Conservation (phyloP, 1,140 invertebrate genomes). For the Drosophila truncata region DNA sequence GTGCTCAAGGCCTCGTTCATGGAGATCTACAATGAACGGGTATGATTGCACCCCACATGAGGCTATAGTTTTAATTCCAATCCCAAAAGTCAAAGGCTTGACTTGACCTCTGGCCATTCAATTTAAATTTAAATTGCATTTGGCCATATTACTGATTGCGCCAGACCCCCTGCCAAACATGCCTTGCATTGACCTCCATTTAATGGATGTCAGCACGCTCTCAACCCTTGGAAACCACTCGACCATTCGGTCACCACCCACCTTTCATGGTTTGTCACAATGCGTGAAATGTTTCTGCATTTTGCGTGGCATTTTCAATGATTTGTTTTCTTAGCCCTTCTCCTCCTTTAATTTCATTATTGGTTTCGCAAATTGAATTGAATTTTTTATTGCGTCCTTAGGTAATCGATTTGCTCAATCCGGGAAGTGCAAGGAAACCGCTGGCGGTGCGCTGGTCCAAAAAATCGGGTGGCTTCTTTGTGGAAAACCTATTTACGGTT, state of each 20-base stretch:
- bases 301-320: conserved; percentile 73
- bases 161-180: conserved; percentile 41
- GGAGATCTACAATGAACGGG: conserved; percentile 98
- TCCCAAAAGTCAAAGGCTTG: background rate
- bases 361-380: conserved; percentile 75
- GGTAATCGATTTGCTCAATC: conserved; percentile 97
- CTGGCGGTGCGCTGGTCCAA: conserved; percentile 96
- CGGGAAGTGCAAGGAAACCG: conserved; percentile 92
- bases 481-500: conserved; percentile 97
- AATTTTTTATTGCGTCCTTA: conserved; percentile 84
- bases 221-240: conserved; percentile 5
- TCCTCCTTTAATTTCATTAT: conserved; percentile 48
- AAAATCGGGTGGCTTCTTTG: conserved; percentile 96
- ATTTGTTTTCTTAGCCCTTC: conserved; percentile 63
- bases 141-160: conserved; percentile 52
- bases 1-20: conserved; percentile 97
- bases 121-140: conserved; percentile 49
- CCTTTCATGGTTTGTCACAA: conserved; percentile 29
- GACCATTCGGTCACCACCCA: background rate
- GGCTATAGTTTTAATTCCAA: background rate
- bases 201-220: conserved; percentile 46
- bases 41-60: conserved; percentile 82
- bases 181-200: conserved; percentile 69
- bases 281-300: conserved; percentile 54
- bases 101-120: conserved; percentile 28